Percentiles rank a stretch among this genome's conserved stretches.
Evolutionary conservation across 1,140 invertebrate genomes (phyloP).

Genomic region (Teleogryllus occipitalis): DNA sequence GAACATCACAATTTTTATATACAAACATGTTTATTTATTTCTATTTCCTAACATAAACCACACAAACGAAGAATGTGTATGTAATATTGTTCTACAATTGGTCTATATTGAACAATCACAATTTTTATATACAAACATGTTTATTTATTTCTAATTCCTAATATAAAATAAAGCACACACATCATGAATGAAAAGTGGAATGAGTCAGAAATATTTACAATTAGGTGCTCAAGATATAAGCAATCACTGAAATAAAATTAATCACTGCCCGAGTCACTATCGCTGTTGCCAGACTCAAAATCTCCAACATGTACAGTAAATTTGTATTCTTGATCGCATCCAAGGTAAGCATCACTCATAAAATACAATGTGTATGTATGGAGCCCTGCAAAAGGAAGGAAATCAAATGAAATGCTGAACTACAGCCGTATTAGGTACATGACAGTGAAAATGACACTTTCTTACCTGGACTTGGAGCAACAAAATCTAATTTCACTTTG

Average conservation of each 20-base stretch:
- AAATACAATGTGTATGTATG: conserved; percentile 94
- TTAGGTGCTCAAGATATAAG: background rate
- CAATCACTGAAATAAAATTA: background rate
- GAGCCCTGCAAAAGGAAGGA: conserved; percentile 43
- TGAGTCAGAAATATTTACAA: too few species aligned
- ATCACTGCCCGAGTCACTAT: conserved; percentile 15
- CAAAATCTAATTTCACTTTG: conserved; percentile 91
- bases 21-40: too few species aligned
- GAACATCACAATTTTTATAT: too few species aligned
- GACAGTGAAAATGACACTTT: background rate
- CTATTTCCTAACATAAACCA: too few species aligned
- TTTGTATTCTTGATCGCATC: conserved; percentile 95
- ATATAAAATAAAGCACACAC: too few species aligned
- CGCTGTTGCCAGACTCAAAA: conserved; percentile 46
- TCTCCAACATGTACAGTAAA: conserved; percentile 74
- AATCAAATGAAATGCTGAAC: background rate
- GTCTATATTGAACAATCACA: too few species aligned
- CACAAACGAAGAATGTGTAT: too few species aligned
- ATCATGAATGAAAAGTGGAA: too few species aligned
- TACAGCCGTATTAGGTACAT: background rate
- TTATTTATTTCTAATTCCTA: too few species aligned
- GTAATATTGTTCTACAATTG: too few species aligned
- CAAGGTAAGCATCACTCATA: conserved; percentile 98
- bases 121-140: too few species aligned
- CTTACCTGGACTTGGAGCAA: conserved; percentile 66